Base-by-base conservation (phyloP, 2,888 invertebrate species). In the Scrobipalpa atriplicella region DNA sequence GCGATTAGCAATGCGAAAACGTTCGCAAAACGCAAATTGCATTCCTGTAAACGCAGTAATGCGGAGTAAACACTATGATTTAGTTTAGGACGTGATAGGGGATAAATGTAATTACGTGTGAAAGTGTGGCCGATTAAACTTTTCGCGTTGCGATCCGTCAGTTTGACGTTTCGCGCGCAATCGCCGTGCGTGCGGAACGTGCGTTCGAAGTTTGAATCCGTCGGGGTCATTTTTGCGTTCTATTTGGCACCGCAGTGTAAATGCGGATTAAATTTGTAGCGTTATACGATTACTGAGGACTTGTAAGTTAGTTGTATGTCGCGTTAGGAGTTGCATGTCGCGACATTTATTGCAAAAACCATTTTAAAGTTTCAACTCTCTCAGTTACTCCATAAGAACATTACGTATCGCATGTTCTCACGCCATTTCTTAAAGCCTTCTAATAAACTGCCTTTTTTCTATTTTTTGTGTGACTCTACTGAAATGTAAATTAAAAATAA, bases 91-190 rank as follows among this genome's bases (percentile, higher is more conserved):
- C 72, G 71, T 77, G 78, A 76, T 78, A 76, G 70, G 73, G 70
- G 73, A 74, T 77, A 73, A 81, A 77, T 76, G 72, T 71, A 75
- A 77, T 80, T 79, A 77, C 72, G 76, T 78, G 81, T 75, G 80
- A 80, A 83, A 82, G 75, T 76, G 72, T 69, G 71, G 69, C 71
- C 78, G 72, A 80, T 89, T 75, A 82, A 84, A 80, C 73, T 87
- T 84, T 90, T 84, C 80, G 79, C 89, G 82, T 78, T 70, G 74
- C 78, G 67, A 86, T 90, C 74, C 79, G 86, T 89, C 87, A 85
- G 73, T 68, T 71, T 81, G 85, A 83, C 80, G 77, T 79, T 73
- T 71, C 76, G 77, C 84, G 83, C 79, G 81, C 73, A 75, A 74
- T 76, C 70, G 73, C 70, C 68, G 69, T 70, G 72, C 73, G 70